Conservation (phyloP, 2,113 vertebrate genomes). For the Rafetus swinhoei region DNA sequence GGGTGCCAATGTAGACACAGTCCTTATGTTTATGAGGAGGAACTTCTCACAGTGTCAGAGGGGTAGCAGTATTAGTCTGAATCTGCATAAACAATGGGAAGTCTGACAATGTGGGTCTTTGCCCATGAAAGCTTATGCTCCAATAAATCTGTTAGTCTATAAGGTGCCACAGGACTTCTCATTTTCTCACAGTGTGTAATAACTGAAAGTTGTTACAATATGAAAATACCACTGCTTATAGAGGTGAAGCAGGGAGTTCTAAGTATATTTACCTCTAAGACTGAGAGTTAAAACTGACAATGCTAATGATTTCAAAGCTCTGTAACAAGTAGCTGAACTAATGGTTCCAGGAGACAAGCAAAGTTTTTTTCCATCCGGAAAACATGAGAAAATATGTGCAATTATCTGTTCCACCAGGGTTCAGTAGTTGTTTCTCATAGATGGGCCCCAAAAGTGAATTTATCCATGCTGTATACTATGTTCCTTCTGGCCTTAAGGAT, state of each 20-base stretch:
- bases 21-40: too few species aligned
- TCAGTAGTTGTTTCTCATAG: background rate
- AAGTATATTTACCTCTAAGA: background rate
- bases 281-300: background rate
- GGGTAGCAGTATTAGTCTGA: too few species aligned
- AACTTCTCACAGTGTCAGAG: too few species aligned
- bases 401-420: background rate
- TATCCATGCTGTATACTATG: background rate
- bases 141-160: too few species aligned
- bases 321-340: background rate
- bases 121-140: too few species aligned
- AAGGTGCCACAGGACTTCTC: too few species aligned
- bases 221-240: background rate
- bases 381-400: background rate
- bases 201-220: background rate
- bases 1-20: too few species aligned
- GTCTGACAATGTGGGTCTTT: too few species aligned
- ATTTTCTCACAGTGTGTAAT: background rate
- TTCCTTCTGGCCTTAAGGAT: background rate
- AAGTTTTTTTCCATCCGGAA: background rate
- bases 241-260: background rate
- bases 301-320: background rate
- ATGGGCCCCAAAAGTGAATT: background rate
- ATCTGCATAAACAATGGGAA: too few species aligned
- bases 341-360: background rate